Base-by-base conservation (phyloP, 2,113 vertebrate genomes). In the Esox niger region DNA sequence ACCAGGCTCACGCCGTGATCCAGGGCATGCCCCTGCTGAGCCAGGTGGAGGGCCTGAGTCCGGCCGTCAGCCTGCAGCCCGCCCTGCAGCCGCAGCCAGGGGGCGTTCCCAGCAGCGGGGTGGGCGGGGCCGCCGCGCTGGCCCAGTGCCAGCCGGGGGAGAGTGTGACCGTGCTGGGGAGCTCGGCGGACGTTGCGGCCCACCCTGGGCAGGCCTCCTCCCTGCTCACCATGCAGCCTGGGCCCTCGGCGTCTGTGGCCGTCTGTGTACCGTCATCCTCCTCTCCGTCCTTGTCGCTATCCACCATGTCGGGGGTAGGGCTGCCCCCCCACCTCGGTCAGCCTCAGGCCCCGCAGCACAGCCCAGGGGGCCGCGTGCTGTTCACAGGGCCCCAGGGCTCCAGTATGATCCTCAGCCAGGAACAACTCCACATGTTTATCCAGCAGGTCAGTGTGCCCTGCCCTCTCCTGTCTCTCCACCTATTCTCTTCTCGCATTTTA, bases 341-440 rank as follows among this genome's bases (percentile, higher is more conserved):
- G n/a, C 75, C 84, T 0, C 86, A 78, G 35, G 61, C 90, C 33
- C 92, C 94, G n/a, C 94, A 95, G n/a, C 94, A 95, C 75, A 96
- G 94, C 78, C 94, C 95, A 0, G 95, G 96, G 65, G 94, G 38
- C 38, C 13, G 95, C 84, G 91, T 98, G 63, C 83, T 96, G 73
- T 88, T 97, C 79, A 91, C 94, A 43, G 38, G 38, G n/a, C 93
- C 93, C 70, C 86, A 91, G 8, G 70, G 92, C 1, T 33, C 93
- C 5, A 88, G 93, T 21, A 88, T 94, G 68, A 91, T 95, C 82
- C 82, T 98, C 72, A 94, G 89, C 87, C 95, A 95, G 80, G 95
- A 98, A 67, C 91, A 95, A 71, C 89, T 96, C 72, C 95, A 96
- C 80, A 94, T 98, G 94, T 96, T 98, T 86, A 91, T 98, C 46